phyloP scores from a whole-genome alignment of 2,888 invertebrate genomes.

The Clusia tigrina region DNA sequence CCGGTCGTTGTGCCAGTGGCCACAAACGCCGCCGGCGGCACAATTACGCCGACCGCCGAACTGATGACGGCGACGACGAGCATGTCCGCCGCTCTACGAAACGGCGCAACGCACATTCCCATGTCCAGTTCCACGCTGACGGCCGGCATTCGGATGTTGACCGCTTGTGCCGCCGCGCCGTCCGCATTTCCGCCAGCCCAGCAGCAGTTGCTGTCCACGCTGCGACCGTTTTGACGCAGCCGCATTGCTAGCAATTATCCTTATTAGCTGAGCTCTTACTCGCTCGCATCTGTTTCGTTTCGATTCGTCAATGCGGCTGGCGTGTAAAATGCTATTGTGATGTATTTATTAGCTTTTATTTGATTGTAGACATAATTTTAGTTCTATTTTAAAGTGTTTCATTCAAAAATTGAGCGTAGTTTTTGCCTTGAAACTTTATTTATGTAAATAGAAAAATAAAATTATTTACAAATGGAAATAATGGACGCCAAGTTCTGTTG shows the following conservation, averaged over 20 bases:
- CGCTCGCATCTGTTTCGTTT: background rate
- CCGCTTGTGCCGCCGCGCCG: conserved; percentile 14
- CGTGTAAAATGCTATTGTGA: background rate
- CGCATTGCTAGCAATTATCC: background rate
- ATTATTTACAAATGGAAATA: too few relatives aligned
- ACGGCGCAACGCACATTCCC: background rate
- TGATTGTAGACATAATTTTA: too few relatives aligned
- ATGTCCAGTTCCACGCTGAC: background rate
- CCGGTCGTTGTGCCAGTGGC: conserved; percentile 10
- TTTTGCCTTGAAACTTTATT: too few relatives aligned
- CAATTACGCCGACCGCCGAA: too few relatives aligned
- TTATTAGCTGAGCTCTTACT: background rate
- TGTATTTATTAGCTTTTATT: conserved; percentile 1
- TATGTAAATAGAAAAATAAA: too few relatives aligned
- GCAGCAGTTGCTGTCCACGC: conserved; percentile 51
- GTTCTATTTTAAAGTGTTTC: too few relatives aligned
- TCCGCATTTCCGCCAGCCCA: conserved; percentile 49
- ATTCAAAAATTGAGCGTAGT: too few relatives aligned
- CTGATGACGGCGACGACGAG: too few relatives aligned
- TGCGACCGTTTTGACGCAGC: conserved; percentile 47
- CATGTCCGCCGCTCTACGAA: too few relatives aligned
- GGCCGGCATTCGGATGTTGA: conserved; percentile 17
- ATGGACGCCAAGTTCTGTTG: too few relatives aligned
- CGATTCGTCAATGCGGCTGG: background rate
- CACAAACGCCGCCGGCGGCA: conserved; percentile 23